Evolutionary conservation across 1,140 invertebrate genomes (phyloP).

Genomic region (Caenorhabditis remanei): DNA sequence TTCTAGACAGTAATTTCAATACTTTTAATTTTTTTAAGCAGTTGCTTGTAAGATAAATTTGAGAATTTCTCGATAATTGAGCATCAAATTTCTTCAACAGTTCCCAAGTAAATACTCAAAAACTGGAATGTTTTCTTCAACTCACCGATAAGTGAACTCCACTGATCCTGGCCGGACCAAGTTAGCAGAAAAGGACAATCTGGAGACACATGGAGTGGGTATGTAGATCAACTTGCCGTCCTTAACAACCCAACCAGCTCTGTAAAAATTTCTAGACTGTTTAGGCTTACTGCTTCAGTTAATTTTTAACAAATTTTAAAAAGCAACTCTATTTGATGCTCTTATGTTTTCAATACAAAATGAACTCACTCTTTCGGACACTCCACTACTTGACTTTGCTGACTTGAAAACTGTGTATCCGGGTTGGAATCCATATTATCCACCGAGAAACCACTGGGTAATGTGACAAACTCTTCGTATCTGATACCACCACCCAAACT

Average conservation of each 20-base stretch:
- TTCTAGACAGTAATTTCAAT: no score
- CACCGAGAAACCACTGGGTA: constrained; percentile 71
- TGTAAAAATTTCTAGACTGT: constrained; percentile 54
- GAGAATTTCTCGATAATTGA: no score
- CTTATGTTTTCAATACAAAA: background rate
- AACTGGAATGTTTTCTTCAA: no score
- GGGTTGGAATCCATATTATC: constrained; percentile 70
- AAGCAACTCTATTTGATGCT: no score
- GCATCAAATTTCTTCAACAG: background rate
- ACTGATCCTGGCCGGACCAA: constrained; percentile 67
- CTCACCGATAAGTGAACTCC: constrained; percentile 65
- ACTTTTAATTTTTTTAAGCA: no score
- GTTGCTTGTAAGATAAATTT: no score
- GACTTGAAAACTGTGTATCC: constrained; percentile 54
- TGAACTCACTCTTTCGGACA: constrained; percentile 59
- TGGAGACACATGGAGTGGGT: constrained; percentile 74
- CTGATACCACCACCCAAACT: constrained; percentile 75
- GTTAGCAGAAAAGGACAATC: constrained; percentile 72
- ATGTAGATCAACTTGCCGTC: constrained; percentile 73
- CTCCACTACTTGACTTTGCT: background rate
- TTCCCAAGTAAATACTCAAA: no score
- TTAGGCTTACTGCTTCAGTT: background rate
- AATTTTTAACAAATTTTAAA: background rate
- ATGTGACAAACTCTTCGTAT: constrained; percentile 73
- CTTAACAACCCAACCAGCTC: constrained; percentile 73